Evolutionary conservation across 2,797 vertebrate species (phyloP).

Genomic region (Gila robusta): DNA sequence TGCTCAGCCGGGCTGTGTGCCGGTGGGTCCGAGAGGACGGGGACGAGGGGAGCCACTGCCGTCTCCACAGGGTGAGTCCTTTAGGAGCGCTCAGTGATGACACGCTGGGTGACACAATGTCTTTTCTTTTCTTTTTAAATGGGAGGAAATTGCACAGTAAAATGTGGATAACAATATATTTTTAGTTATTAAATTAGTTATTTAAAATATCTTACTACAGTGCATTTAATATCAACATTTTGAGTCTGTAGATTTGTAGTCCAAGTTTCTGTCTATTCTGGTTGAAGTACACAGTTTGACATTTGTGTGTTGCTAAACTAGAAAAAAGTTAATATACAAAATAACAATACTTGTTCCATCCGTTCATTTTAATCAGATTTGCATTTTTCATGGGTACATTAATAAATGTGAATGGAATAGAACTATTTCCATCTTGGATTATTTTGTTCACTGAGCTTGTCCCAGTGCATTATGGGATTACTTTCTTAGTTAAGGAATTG

Average conservation of each 20-base stretch:
- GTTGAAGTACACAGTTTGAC: too few species aligned
- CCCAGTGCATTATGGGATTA: neutral
- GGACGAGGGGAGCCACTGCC: neutral
- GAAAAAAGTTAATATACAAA: too few species aligned
- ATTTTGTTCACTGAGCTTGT: neutral
- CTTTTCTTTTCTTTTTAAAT: neutral
- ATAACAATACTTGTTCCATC: too few species aligned
- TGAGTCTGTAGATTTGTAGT: too few species aligned
- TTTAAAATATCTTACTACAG: too few species aligned
- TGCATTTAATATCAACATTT: too few species aligned
- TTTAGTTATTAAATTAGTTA: neutral
- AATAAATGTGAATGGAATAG: neutral
- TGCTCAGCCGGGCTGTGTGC: neutral
- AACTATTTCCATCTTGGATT: neutral
- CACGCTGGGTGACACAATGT: too few species aligned
- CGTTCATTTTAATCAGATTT: too few species aligned
- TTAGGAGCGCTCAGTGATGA: neutral
- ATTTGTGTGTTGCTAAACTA: too few species aligned
- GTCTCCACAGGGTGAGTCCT: constrained; percentile 37
- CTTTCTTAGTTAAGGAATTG: neutral
- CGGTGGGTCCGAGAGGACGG: constrained; percentile 28
- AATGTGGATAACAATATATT: neutral
- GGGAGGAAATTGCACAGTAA: neutral
- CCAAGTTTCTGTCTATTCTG: too few species aligned
- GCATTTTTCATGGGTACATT: too few species aligned